Conservation (phyloP, 1,140 invertebrate genomes). For the Neodiprion fabricii region DNA sequence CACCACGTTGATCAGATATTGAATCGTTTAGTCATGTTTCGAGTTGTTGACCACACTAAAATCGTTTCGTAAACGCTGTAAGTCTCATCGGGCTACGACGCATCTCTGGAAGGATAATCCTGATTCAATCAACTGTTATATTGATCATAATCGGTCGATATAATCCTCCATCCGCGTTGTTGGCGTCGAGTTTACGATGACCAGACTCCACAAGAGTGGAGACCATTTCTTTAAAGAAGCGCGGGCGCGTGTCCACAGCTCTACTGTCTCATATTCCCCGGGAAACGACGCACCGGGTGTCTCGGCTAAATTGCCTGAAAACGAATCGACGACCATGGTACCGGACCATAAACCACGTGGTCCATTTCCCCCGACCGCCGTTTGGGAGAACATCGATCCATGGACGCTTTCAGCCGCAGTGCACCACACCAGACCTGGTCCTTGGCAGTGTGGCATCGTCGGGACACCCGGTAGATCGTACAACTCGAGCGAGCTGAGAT, state of each 20-base stretch:
- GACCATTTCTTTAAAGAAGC: slow-evolving; percentile 33
- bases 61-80: neutral
- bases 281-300: neutral
- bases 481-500: slow-evolving; percentile 13
- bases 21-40: too few species aligned
- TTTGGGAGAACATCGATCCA: too few species aligned
- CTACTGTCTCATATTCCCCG: neutral
- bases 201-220: slow-evolving; percentile 12
- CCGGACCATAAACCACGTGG: too few species aligned
- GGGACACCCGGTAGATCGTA: neutral
- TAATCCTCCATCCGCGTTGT: slow-evolving; percentile 35
- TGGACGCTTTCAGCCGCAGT: too few species aligned
- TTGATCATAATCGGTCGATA: slow-evolving; percentile 52
- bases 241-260: neutral
- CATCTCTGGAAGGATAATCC: slow-evolving; percentile 32
- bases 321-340: too few species aligned
- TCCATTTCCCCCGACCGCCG: too few species aligned
- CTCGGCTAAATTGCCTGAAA: neutral
- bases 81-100: too few species aligned
- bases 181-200: slow-evolving; percentile 40
- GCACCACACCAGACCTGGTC: too few species aligned
- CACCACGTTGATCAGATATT: too few species aligned
- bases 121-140: slow-evolving; percentile 42
- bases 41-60: neutral
- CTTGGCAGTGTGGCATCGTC: too few species aligned